A percentile compares a stretch with the other conserved stretches of the same genome.
phyloP scores from a whole-genome alignment of 2,113 vertebrate species.

The Zootoca vivipara region DNA sequence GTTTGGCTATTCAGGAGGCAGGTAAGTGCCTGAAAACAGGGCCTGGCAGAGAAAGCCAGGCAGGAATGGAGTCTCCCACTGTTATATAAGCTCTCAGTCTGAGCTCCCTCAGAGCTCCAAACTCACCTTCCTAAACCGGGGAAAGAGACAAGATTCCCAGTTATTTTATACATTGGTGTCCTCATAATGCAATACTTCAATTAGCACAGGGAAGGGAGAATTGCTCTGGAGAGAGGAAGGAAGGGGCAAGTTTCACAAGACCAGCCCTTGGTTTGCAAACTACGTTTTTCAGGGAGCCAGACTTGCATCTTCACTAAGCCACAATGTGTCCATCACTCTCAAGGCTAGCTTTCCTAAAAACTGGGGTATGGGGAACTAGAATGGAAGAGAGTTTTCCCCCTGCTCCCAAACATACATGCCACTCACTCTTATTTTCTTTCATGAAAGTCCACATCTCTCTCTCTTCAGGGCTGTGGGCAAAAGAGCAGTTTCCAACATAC shows the following conservation, averaged over 20 bases:
- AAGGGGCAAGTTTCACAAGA: background rate
- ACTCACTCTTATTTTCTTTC: conserved; percentile 91
- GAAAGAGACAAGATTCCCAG: background rate
- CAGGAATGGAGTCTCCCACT: background rate
- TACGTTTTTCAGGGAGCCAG: background rate
- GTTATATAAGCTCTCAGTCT: background rate
- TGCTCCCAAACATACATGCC: background rate
- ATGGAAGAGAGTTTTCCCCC: background rate
- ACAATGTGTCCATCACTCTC: background rate
- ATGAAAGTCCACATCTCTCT: conserved; percentile 97
- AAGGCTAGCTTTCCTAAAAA: background rate
- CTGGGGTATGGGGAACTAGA: background rate
- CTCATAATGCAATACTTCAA: background rate
- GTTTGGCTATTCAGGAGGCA: too few species aligned
- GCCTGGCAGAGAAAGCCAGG: background rate
- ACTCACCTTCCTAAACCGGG: background rate
- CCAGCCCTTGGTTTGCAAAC: background rate
- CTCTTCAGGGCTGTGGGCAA: conserved; percentile 94
- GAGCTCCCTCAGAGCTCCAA: background rate
- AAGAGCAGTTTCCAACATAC: conserved; percentile 91
- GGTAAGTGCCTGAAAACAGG: too few species aligned
- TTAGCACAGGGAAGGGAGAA: background rate
- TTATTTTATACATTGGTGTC: background rate
- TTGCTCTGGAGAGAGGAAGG: background rate
- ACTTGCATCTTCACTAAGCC: background rate